phyloP scores from a whole-genome alignment of 2,888 invertebrate genomes.

The Heteromurus nitidus region DNA sequence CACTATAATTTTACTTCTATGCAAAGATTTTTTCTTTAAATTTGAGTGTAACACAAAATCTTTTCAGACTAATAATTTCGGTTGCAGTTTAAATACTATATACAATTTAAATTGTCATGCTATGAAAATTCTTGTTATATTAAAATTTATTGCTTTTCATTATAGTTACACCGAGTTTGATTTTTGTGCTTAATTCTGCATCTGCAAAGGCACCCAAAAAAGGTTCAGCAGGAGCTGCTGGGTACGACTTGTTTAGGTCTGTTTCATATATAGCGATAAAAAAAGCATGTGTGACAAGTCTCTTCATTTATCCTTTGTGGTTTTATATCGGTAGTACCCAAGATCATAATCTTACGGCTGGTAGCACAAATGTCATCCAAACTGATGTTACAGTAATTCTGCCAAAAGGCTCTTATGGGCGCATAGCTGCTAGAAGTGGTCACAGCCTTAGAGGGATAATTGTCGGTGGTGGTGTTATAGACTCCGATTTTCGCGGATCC shows the following conservation, averaged over 20 bases:
- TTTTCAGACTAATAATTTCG: not conserved
- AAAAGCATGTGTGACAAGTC: not conserved
- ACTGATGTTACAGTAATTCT: slow-evolving; percentile 2
- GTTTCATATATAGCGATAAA: not conserved
- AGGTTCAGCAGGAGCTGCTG: not conserved
- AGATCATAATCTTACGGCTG: not conserved
- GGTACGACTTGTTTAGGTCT: not conserved
- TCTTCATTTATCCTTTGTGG: not conserved
- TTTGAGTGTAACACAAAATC: not conserved
- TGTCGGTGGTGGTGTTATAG: not conserved
- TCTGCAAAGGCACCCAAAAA: not conserved
- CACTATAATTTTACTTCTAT: too few relatives aligned
- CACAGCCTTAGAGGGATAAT: not conserved
- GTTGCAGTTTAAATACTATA: not conserved
- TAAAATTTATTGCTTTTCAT: slow-evolving; percentile 4
- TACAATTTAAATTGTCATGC: not conserved
- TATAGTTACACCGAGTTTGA: not conserved
- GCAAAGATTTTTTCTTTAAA: too few relatives aligned
- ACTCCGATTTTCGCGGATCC: not conserved
- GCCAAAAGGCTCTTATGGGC: not conserved
- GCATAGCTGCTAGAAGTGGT: not conserved
- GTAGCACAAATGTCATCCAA: not conserved
- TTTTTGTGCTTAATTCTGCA: not conserved
- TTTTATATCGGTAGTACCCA: too few relatives aligned
- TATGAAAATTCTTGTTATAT: not conserved